Evolutionary conservation across 1,140 invertebrate genomes (phyloP).

Genomic region (Phthorimaea operculella): DNA sequence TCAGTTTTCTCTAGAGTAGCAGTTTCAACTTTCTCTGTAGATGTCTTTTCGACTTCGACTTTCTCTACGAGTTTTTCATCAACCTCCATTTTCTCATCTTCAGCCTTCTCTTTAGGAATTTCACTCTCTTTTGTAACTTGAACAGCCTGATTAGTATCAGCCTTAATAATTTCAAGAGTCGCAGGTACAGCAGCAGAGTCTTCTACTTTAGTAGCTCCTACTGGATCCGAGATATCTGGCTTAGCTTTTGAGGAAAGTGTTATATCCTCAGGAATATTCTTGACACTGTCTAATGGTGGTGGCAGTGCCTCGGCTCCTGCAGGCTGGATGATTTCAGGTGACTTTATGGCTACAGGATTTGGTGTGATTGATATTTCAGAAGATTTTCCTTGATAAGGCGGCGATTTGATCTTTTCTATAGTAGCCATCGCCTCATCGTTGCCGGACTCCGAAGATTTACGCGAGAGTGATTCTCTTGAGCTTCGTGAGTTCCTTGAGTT

Average conservation of each 20-base stretch:
- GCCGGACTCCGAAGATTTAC: conserved; percentile 43
- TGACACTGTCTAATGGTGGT: conserved; percentile 41
- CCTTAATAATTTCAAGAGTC: conserved; percentile 4
- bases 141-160: not conserved
- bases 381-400: conserved; percentile 33
- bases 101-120: not conserved
- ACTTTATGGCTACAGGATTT: conserved; percentile 45
- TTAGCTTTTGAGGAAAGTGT: conserved; percentile 21
- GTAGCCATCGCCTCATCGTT: conserved; percentile 43
- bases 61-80: conserved; percentile 11
- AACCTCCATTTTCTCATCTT: conserved; percentile 7
- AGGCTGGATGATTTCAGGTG: conserved; percentile 35
- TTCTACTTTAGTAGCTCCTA: conserved; percentile 8
- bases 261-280: conserved; percentile 36
- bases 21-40: not conserved
- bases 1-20: too few relatives aligned
- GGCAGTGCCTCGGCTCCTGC: conserved; percentile 43
- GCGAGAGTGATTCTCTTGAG: conserved; percentile 39
- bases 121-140: not conserved
- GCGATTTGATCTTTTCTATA: conserved; percentile 48
- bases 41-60: conserved; percentile 10
- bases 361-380: conserved; percentile 38
- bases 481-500: conserved; percentile 22
- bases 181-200: not conserved
- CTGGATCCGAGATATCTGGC: conserved; percentile 14